Conservation (phyloP, 2,113 vertebrate genomes). For the Nycticryphes semicollaris region DNA sequence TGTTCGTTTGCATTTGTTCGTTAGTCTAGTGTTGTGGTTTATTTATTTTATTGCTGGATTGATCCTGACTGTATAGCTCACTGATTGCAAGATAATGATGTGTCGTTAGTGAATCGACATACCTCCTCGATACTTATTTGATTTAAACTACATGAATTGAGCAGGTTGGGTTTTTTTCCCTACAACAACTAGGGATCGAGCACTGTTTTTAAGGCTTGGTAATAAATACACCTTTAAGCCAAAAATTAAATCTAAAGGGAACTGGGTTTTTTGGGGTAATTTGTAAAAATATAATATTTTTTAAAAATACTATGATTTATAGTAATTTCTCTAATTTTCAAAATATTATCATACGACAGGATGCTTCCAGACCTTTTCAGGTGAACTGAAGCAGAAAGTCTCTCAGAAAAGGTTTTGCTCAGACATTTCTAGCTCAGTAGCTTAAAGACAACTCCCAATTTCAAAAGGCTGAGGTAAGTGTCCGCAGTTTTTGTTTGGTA, state of each 20-base stretch:
- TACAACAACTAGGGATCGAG: not conserved
- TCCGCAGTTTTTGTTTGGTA: not conserved
- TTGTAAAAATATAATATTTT: not conserved
- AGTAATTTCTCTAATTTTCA: not conserved
- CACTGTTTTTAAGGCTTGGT: not conserved
- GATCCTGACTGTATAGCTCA: not conserved
- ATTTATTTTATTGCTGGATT: not conserved
- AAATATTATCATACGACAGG: not conserved
- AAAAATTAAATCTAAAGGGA: not conserved
- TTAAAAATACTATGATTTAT: not conserved
- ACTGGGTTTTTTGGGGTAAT: not conserved
- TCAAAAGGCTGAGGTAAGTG: not conserved
- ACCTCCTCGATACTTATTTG: not conserved
- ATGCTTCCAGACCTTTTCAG: not conserved
- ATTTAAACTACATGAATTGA: not conserved
- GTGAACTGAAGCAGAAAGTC: not conserved
- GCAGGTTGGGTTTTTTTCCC: not conserved
- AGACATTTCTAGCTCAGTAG: not conserved
- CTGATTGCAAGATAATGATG: not conserved
- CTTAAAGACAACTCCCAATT: accelerated
- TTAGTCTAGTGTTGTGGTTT: not conserved
- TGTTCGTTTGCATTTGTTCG: not conserved
- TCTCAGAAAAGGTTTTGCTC: not conserved
- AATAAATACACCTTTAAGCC: not conserved
- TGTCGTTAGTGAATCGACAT: not conserved